Base-by-base conservation (phyloP, 2,888 invertebrate genomes). In the Gymnocheta viridis region DNA sequence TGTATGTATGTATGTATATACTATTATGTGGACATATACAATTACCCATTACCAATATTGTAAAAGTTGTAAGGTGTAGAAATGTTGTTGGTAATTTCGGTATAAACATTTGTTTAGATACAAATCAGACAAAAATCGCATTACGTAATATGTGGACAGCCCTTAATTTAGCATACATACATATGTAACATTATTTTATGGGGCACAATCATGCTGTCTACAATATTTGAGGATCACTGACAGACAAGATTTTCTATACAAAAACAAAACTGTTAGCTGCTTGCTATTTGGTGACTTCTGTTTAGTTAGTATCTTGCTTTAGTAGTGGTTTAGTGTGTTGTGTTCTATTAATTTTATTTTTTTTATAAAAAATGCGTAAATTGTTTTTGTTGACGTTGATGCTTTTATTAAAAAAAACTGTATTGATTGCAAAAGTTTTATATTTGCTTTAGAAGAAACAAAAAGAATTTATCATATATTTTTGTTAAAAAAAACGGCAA, bases 351-450 rank as follows among this genome's bases (percentile, higher is more conserved):
- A 5, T 10, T 27, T 69, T 44, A n/a, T 38, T 27, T 49, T 38
- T 62, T n/a, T 35, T 24, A n/a, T 7, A 9, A 35, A 69, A 76
- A 66, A 82, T 82, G 82, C 76, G 76, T 82, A 66, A 70, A 51
- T 64, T 32, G 44, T 69, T 64, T 51, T 44, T 54, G 49, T 54
- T 54, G 74, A 51, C 62, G 64, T 49, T 47, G 56, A 44, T 73
- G 47, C 64, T 69, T 64, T 76, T 38, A 22, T 60, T 60, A 7
- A 22, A 38, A 60, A 51, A 72, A 66, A 66, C 66, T 58, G 27
- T 29, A 69, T 69, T 70, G 69, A 76, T 56, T 82, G 77, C 77
- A 66, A 29, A 66, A 64, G 49, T 67, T 66, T 60, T 74, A 3
- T 58, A 49, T 17, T 47, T 49, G 47, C 35, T 73, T 80, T 60